These are phyloP conservation scores for Stegastes partitus DNA, from an alignment of 2,113 vertebrate species.

Conservation along the genomic window DNA sequence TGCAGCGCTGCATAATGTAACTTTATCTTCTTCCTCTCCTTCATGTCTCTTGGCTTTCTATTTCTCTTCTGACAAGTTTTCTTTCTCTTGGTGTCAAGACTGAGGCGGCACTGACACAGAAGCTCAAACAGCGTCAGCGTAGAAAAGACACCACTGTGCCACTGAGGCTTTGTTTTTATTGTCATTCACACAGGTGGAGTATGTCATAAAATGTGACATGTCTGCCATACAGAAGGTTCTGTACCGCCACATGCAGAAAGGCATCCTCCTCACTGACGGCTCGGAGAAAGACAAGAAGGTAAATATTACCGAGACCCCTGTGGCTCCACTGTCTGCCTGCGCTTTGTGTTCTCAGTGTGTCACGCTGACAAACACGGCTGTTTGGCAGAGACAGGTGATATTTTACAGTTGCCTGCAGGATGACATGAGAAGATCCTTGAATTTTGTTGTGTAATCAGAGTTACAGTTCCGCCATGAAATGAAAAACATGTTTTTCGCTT, in stretches of 20 bases:
- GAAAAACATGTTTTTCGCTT: too few relatives aligned
- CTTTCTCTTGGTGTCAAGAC: neutral
- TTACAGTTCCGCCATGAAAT: too few relatives aligned
- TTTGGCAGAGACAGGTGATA: too few relatives aligned
- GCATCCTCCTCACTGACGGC: slow-evolving; percentile 98
- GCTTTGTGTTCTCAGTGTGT: neutral
- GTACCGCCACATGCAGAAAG: slow-evolving; percentile 99
- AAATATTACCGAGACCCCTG: neutral
- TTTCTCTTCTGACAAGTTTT: neutral
- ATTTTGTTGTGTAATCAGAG: too few relatives aligned
- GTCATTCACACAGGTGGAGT: slow-evolving; percentile 90
- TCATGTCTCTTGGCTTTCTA: neutral
- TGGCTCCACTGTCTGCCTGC: neutral
- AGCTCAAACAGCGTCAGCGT: neutral
- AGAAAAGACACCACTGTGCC: neutral
- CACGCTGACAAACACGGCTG: neutral
- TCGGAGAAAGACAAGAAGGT: slow-evolving; percentile 99
- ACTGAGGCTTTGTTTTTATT: neutral
- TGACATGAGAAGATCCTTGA: too few relatives aligned
- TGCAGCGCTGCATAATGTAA: too few relatives aligned
- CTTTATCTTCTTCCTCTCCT: too few relatives aligned
- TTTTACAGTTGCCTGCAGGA: too few relatives aligned
- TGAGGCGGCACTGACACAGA: neutral
- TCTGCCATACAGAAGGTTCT: slow-evolving; percentile 98
- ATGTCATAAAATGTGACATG: slow-evolving; percentile 99